Percentiles rank a stretch among this genome's conserved stretches.
These are phyloP conservation scores for Drosophila paracracens DNA, from an alignment of 2,888 invertebrate genomes.

Conservation along the genomic window DNA sequence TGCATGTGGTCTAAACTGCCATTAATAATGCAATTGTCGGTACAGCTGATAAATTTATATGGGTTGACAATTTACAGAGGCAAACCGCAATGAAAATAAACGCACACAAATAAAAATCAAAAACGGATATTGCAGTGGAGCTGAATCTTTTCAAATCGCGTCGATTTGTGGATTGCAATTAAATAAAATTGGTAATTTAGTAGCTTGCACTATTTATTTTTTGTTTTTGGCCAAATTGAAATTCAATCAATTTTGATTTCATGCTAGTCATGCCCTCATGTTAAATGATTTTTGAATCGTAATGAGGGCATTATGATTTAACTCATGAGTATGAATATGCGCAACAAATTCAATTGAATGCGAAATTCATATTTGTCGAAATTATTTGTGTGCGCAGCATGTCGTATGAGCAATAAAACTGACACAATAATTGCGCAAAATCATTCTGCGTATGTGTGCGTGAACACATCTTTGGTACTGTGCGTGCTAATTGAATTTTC, in stretches of 20 bases:
- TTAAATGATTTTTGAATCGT: conserved; percentile 37
- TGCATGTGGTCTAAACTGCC: conserved; percentile 64
- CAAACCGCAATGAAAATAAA: conserved; percentile 56
- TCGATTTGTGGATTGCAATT: conserved; percentile 18
- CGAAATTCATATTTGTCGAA: conserved; percentile 25
- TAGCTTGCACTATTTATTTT: neutral
- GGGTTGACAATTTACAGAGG: conserved; percentile 66
- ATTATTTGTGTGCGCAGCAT: conserved; percentile 62
- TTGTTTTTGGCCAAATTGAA: conserved; percentile 8
- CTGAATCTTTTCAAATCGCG: conserved; percentile 7
- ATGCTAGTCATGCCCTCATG: conserved; percentile 20
- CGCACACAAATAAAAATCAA: conserved; percentile 9
- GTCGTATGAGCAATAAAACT: conserved; percentile 72
- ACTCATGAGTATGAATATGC: conserved; percentile 25
- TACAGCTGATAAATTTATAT: conserved; percentile 69
- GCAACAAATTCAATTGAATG: conserved; percentile 57
- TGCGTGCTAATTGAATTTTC: conserved; percentile 61
- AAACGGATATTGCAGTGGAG: neutral
- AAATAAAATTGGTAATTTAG: conserved; percentile 23
- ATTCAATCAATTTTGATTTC: conserved; percentile 37
- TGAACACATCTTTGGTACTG: conserved; percentile 1
- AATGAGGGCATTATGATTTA: conserved; percentile 30
- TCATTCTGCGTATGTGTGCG: conserved; percentile 14
- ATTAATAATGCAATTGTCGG: conserved; percentile 75
- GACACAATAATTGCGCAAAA: conserved; percentile 54